These are phyloP conservation scores for Arremon aurantiirostris DNA, from an alignment of 2,797 vertebrate genomes.

Conservation along the genomic window DNA sequence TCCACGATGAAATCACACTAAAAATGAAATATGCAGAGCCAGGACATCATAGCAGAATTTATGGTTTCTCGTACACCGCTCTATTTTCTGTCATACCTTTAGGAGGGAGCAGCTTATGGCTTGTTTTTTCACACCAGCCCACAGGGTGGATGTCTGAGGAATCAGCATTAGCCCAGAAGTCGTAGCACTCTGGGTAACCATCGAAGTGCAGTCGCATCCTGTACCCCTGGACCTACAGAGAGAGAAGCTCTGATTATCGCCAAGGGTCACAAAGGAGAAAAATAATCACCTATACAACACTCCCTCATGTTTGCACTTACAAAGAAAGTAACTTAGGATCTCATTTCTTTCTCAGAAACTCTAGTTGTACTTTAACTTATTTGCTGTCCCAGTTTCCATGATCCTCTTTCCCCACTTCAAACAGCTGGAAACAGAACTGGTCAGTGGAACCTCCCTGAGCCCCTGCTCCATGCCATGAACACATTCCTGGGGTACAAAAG, in stretches of 20 bases:
- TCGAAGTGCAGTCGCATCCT: constrained; percentile 86
- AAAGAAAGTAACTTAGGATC: background rate
- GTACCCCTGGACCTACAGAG: constrained; percentile 83
- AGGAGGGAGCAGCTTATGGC: constrained; percentile 82
- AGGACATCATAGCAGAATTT: background rate
- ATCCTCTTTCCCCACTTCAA: background rate
- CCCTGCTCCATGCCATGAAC: background rate
- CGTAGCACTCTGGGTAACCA: constrained; percentile 85
- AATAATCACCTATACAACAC: background rate
- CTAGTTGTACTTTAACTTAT: background rate
- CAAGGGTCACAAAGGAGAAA: background rate
- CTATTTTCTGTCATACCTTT: constrained; percentile 75
- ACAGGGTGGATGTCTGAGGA: constrained; percentile 82
- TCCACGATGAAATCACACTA: background rate
- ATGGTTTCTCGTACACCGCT: background rate
- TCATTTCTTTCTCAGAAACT: background rate
- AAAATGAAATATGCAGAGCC: background rate
- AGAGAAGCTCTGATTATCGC: background rate
- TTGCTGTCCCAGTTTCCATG: background rate
- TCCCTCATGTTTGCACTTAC: background rate
- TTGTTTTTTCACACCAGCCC: constrained; percentile 84
- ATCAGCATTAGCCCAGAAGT: constrained; percentile 89
- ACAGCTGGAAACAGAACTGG: background rate
- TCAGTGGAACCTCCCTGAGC: background rate
- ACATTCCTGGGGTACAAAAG: background rate